phyloP scores from a whole-genome alignment of 2,888 invertebrate genomes.

The Synergus laeviventris region DNA sequence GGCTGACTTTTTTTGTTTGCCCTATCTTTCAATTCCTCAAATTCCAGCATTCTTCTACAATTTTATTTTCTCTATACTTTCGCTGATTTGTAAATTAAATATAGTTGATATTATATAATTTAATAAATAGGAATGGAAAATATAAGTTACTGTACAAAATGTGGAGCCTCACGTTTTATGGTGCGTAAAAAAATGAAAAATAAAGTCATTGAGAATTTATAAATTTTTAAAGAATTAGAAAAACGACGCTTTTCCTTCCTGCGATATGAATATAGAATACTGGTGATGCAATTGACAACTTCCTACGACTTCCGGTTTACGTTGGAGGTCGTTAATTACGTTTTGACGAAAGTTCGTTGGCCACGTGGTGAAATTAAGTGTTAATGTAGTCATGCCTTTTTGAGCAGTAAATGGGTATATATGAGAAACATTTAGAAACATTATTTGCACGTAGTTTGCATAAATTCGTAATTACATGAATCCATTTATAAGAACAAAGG shows the following conservation, averaged over 20 bases:
- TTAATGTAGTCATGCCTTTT: neutral
- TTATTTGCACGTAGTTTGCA: neutral
- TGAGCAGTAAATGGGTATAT: neutral
- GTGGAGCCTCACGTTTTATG: neutral
- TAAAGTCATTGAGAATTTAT: neutral
- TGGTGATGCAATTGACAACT: slow-evolving; percentile 64
- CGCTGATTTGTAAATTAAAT: neutral
- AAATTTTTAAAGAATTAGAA: neutral
- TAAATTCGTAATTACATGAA: neutral
- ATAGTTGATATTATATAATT: no score
- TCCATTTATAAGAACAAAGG: neutral
- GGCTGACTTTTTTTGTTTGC: neutral
- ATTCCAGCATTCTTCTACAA: slow-evolving; percentile 6
- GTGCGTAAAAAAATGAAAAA: neutral
- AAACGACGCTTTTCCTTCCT: neutral
- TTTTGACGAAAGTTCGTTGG: slow-evolving; percentile 67
- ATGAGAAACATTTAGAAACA: neutral
- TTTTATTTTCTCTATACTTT: slow-evolving; percentile 12
- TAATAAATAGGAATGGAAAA: neutral
- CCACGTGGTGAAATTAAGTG: slow-evolving; percentile 48
- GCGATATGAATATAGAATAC: slow-evolving; percentile 20
- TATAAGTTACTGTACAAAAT: neutral
- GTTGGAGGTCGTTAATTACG: slow-evolving; percentile 65
- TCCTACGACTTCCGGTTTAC: slow-evolving; percentile 71
- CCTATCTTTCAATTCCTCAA: slow-evolving; percentile 4